Evolutionary conservation across 2,888 invertebrate genomes (phyloP), one percentile per base, ranked within the genome.

Genomic region (Brachypalpus laphriformis): DNA sequence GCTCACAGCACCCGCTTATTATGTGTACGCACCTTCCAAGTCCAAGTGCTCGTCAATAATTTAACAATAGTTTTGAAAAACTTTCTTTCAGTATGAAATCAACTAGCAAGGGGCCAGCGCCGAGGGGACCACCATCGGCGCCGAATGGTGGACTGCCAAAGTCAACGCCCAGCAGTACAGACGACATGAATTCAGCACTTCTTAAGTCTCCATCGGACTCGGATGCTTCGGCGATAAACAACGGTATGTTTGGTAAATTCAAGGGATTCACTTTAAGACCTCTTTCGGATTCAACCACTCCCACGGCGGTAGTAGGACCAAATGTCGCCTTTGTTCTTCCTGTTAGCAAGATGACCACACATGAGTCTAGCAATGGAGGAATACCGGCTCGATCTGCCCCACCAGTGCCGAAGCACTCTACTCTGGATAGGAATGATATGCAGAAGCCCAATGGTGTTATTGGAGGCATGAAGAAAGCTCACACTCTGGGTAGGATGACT

Each of bases 181-280:
- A 95, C 88, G 95, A 95, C 88, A 95, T 94, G 94, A 94, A 95
- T 90, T 95, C 95, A 14, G 95, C 95, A 5, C 91, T 95, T 0
- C 91, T 95, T 0, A 93, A 94, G 72, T 93, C 93, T 11, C 93
- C 94, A 70, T 92, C 93, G 0, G 93, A 91, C 92, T 93, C 92
- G 18, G 93, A 93, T 0, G 90, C 93, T 14, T 93, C 93, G 0
- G 92, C 92, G 56, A 88, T 92, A 87, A 93, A 93, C 88, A 93
- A 92, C 80, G 95, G 95, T 89, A 95, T 97, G 92, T 97, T 97
- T 90, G 97, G 97, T 0, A 96, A 97, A 89, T 97, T 97, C 92
- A 96, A 96, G 91, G 97, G 97, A 0, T 97, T 97, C 91, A 95
- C 96, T 0, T 93, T 97, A 51, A 91, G 91, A 11, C 92, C 92